Conservation (phyloP, 2,797 vertebrate species). For the Propithecus deckenii region DNA sequence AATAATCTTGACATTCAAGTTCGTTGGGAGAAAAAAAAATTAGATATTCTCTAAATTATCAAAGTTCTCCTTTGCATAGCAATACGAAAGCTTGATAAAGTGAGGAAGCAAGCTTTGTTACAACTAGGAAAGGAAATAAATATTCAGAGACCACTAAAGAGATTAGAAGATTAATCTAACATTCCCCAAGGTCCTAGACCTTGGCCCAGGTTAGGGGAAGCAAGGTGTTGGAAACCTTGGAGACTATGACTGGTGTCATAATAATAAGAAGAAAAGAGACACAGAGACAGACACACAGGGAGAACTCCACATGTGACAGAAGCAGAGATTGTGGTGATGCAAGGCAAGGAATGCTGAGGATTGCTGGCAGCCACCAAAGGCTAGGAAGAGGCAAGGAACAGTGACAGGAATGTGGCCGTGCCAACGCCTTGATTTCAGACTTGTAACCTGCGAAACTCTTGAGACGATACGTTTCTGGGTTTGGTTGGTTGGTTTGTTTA, state of each 20-base stretch:
- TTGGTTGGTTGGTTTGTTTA: background rate
- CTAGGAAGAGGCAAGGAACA: background rate
- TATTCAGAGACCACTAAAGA: background rate
- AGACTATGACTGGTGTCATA: background rate
- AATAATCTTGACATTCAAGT: background rate
- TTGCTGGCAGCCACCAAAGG: background rate
- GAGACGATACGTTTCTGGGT: background rate
- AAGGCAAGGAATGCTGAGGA: background rate
- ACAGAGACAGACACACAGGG: background rate
- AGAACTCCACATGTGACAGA: background rate
- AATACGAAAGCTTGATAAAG: background rate
- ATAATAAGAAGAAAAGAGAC: background rate
- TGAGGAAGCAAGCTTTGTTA: background rate
- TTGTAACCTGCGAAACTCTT: background rate
- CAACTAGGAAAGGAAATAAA: background rate
- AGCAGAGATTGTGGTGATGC: background rate
- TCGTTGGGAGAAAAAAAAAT: background rate
- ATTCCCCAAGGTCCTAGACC: background rate
- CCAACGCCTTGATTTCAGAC: background rate
- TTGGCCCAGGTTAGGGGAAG: background rate
- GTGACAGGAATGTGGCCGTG: accelerated
- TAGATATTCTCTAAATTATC: background rate
- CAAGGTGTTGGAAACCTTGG: background rate
- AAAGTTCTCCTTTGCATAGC: background rate
- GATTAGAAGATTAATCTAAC: background rate